Conservation (phyloP, 2,888 invertebrate species). For the Petrolisthes manimaculis region DNA sequence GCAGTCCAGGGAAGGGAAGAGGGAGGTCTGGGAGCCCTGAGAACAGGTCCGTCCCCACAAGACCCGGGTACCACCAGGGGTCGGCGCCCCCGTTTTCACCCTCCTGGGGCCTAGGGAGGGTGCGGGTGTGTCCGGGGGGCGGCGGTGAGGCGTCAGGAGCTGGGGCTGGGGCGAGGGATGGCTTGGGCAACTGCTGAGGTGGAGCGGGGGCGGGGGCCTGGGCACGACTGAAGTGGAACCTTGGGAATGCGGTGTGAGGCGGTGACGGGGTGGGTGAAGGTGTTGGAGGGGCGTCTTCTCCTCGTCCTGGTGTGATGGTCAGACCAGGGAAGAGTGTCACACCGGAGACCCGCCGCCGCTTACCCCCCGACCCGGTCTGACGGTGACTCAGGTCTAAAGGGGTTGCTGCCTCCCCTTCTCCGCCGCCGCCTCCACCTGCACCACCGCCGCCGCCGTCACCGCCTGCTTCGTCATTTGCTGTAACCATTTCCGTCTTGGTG, state of each 20-base stretch:
- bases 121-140: slow-evolving; percentile 16
- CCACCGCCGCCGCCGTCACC: not conserved
- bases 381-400: slow-evolving; percentile 49
- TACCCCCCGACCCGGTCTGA: slow-evolving; percentile 4
- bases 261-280: slow-evolving; percentile 59
- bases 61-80: slow-evolving; percentile 56
- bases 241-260: slow-evolving; percentile 56
- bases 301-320: slow-evolving; percentile 61
- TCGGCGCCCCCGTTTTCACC: slow-evolving; percentile 48
- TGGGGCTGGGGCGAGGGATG: slow-evolving; percentile 19
- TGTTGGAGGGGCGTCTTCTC: slow-evolving; percentile 36
- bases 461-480: not conserved
- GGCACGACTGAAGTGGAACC: slow-evolving; percentile 58
- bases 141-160: slow-evolving; percentile 10
- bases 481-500: not conserved
- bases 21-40: slow-evolving; percentile 57
- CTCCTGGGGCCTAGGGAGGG: slow-evolving; percentile 23
- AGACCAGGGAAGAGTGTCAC: slow-evolving; percentile 63
- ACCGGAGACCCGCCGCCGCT: slow-evolving; percentile 37
- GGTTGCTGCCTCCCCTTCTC: slow-evolving; percentile 4
- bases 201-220: slow-evolving; percentile 23
- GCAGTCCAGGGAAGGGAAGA: slow-evolving; percentile 63
- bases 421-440: not conserved
- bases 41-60: slow-evolving; percentile 52
- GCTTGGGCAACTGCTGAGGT: slow-evolving; percentile 9